A percentile compares a stretch with the other conserved stretches of the same genome.
Conservation (phyloP, 2,888 invertebrate species). For the Ornithoptera alexandrae region DNA sequence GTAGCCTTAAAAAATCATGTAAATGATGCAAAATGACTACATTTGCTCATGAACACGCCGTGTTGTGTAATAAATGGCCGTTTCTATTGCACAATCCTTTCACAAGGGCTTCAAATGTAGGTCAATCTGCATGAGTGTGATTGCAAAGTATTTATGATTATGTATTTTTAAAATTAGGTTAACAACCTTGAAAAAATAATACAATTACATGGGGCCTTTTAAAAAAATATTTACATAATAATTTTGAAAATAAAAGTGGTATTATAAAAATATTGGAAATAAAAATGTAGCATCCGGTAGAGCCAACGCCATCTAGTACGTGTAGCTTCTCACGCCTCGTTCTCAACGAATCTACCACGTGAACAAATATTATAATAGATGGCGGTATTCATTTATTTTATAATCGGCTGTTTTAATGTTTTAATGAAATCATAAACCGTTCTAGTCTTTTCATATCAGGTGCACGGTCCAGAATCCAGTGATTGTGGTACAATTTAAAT, state of each 20-base stretch:
- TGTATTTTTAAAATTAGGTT: conserved; percentile 25
- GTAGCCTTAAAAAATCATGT: conserved; percentile 52
- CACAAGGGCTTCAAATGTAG: conserved; percentile 79
- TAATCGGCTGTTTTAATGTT: no score
- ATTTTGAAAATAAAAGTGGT: background rate
- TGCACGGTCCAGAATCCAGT: no score
- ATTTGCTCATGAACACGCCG: conserved; percentile 73
- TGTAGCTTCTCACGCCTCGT: background rate
- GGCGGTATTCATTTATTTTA: background rate
- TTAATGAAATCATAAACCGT: no score
- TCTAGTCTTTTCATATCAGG: no score
- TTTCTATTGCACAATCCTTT: conserved; percentile 81
- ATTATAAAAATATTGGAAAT: conserved; percentile 20
- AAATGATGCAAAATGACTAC: conserved; percentile 69
- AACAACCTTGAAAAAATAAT: conserved; percentile 1
- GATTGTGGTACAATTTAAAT: no score
- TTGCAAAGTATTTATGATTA: conserved; percentile 49
- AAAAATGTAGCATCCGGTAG: conserved; percentile 37
- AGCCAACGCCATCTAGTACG: conserved; percentile 39
- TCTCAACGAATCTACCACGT: background rate
- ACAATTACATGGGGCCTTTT: conserved; percentile 1
- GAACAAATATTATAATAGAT: background rate
- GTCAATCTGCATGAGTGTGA: conserved; percentile 74
- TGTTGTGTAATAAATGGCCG: conserved; percentile 79
- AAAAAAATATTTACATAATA: background rate